Base-by-base conservation (phyloP, 2,888 invertebrate species). In the Pristionchus entomophagus region DNA sequence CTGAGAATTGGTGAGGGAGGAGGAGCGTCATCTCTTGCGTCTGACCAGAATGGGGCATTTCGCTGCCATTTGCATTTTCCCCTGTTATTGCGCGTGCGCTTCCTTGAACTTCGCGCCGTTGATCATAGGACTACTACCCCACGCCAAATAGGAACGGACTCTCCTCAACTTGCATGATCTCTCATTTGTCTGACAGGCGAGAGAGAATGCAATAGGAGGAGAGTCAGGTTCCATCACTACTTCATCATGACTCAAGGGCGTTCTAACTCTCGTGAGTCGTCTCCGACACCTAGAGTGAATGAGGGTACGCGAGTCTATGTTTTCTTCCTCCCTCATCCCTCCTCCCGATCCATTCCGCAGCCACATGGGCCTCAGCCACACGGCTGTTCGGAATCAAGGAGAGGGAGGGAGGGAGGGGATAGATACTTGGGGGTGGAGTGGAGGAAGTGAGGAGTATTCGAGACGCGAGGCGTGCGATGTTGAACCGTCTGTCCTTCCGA, bases 401-500 rank as follows among this genome's bases (percentile, higher is more conserved):
- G 78, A 89, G 22, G 26, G 77, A 32, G 51, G 78, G 32, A 19
- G 49, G 10, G 78, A 32, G 35, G 51, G 32, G 22, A 19, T 22
- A 29, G 49, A 41, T 17, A 29, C 26, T n/a, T 0, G 51, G 19
- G 77, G 45, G 77, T 45, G 77, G 41, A 77, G 73, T 14, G 73
- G n/a, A n/a, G 45, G 77, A 80, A 32, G 78, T 80, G 51, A 80
- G 78, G 29, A 51, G n/a, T 35, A 51, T 32, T 32, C 35, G 5
- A 8, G 32, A 22, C 32, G 19, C 59, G 59, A 59, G 6, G 49
- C 4, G 32, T 12, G 35, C 12, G 45, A 80, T 80, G 78, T 90
- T 89, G 90, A 86, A 85, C 62, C 88, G 88, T 56, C 87, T 90
- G n/a, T 89, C 90, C 35, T 87, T 88, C 38, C 85, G 89, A 53